Base-by-base conservation (phyloP, 2,797 vertebrate genomes). In the Glyptemys insculpta region DNA sequence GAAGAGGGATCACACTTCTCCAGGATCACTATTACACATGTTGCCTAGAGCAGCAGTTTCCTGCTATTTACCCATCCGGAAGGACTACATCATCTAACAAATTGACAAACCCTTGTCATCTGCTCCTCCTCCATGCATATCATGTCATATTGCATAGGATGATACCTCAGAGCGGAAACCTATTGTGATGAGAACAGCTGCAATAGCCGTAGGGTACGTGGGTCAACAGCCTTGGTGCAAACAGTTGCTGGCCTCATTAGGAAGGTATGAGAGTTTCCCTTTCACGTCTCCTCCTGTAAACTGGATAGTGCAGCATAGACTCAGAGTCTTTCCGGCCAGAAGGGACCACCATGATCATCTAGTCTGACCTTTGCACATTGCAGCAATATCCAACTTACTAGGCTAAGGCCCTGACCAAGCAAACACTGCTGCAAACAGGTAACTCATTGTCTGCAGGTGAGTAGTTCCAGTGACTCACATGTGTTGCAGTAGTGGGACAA, bases 371-470 rank as follows among this genome's bases (percentile, higher is more conserved):
- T 4, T n/a, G 62, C 62, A 65, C 16, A 10, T 18, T 34, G 62
- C 65, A 44, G 44, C 18, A 74, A 27, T 57, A 80, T 5, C 1
- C 12, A 44, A 47, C 3, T 4, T 1, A 19, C 10, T 5, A 18
- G 9, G 11, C 5, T 29, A 8, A 74, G 37, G 12, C 23, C 59
- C 23, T 74, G 41, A 44, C 41, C 47, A 57, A 80, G 74, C 0
- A 0, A 68, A 84, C 0, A 0, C 29, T 59, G 59, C 37, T 44
- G 37, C 25, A 44, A 44, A 76, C 72, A 74, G 21, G 37, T 54
- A 54, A 10, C 54, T 10, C 23, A 21, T 37, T 6, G 21, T 23
- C n/a, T 21, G 41, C 9, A 74, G 68, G 12, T 25, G 21, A 74
- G 68, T 6, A 4, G 41, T 41, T 41, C 41, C 72, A 47, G 37